Evolutionary conservation across 2,797 vertebrate genomes (phyloP).

Genomic region (Sebastes itinus): DNA sequence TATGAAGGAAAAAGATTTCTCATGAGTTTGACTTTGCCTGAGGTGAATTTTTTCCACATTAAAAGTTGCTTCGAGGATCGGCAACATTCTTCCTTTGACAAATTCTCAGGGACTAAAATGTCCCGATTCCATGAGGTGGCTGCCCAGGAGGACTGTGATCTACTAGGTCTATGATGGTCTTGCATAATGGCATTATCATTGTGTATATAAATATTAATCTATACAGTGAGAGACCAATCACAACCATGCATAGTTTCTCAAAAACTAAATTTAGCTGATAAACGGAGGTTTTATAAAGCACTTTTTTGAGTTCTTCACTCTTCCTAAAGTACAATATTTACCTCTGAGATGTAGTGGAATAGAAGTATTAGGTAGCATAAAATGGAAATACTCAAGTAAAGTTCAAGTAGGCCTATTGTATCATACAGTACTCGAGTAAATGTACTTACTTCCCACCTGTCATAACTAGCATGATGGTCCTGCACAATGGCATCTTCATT

Average conservation of each 20-base stretch:
- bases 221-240: neutral
- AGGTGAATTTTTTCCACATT: neutral
- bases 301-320: too few species aligned
- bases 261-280: neutral
- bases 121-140: neutral
- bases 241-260: neutral
- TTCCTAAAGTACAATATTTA: too few species aligned
- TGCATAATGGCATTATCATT: neutral
- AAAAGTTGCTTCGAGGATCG: neutral
- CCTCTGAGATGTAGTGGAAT: fast-evolving
- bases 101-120: neutral
- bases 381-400: too few species aligned
- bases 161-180: too few species aligned
- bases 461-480: too few species aligned
- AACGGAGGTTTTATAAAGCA: neutral
- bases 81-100: neutral
- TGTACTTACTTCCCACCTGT: too few species aligned
- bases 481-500: neutral
- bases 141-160: neutral
- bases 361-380: too few species aligned
- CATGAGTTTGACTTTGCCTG: neutral
- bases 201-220: neutral
- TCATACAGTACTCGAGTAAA: too few species aligned
- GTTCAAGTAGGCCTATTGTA: too few species aligned
- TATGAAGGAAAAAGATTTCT: too few species aligned